These are phyloP conservation scores for Bos javanicus DNA, from an alignment of 2,113 vertebrate genomes.

Conservation along the genomic window DNA sequence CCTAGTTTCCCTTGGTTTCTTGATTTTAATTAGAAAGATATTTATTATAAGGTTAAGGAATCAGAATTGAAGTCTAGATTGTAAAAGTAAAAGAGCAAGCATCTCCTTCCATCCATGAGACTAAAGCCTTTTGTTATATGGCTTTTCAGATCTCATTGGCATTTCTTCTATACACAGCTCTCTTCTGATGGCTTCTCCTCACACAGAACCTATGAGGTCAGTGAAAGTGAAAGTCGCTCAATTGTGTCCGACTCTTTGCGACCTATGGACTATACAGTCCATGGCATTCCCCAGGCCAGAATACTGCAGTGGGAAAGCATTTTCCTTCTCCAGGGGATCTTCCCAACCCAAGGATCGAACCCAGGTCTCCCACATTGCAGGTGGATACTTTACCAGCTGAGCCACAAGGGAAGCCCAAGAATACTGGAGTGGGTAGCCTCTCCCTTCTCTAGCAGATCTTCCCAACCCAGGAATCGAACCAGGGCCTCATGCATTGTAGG, in stretches of 20 bases:
- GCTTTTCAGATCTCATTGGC: neutral
- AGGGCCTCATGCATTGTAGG: neutral
- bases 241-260: neutral
- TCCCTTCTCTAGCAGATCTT: neutral
- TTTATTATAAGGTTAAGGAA: neutral
- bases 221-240: neutral
- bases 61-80: neutral
- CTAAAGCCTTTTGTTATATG: neutral
- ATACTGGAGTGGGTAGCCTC: neutral
- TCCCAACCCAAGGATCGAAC: neutral
- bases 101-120: neutral
- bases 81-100: neutral
- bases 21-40: neutral
- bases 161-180: neutral
- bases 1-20: neutral
- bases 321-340: neutral
- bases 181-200: neutral
- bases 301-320: neutral
- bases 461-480: rapidly evolving
- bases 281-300: neutral
- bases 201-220: neutral
- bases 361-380: neutral
- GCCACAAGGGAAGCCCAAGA: neutral
- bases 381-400: neutral
- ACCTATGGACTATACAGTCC: neutral